Evolutionary conservation across 2,797 vertebrate genomes (phyloP).

Genomic region (Premnoplex brunnescens): DNA sequence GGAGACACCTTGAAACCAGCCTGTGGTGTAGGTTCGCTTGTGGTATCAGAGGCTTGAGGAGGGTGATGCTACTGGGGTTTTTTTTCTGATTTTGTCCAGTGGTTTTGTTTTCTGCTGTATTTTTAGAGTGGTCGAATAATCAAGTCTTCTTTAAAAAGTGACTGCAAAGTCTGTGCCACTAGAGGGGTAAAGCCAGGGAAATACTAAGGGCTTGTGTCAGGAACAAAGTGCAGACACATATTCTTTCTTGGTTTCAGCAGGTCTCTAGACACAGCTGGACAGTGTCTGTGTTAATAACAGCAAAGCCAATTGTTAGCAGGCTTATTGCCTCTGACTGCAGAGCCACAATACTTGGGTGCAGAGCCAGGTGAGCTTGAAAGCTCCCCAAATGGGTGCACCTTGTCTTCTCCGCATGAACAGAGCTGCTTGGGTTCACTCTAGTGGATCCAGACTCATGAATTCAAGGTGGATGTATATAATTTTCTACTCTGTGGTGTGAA

Average conservation of each 20-base stretch:
- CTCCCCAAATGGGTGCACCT: neutral
- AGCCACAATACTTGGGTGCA: neutral
- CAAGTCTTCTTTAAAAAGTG: neutral
- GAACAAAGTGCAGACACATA: neutral
- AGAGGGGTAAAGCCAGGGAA: neutral
- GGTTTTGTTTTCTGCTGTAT: neutral
- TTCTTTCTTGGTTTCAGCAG: neutral
- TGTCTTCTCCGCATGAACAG: neutral
- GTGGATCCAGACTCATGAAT: neutral
- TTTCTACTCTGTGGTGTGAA: neutral
- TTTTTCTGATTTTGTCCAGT: neutral
- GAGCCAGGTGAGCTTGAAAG: neutral
- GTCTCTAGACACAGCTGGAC: neutral
- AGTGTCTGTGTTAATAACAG: neutral
- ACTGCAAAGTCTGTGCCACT: neutral
- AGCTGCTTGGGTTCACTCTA: neutral
- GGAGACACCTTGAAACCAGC: slow-evolving; percentile 31
- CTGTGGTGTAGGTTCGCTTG: neutral
- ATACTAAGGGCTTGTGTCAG: neutral
- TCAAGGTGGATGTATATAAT: fast-evolving
- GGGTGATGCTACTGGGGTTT: neutral
- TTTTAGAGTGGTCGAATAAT: neutral
- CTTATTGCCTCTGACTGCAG: neutral
- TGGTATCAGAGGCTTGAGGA: neutral
- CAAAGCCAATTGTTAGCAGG: neutral